Percentiles rank a stretch among this genome's conserved stretches.
These are phyloP conservation scores for Brachypodius melanocephalos DNA, from an alignment of 2,113 vertebrate genomes.

Conservation along the genomic window DNA sequence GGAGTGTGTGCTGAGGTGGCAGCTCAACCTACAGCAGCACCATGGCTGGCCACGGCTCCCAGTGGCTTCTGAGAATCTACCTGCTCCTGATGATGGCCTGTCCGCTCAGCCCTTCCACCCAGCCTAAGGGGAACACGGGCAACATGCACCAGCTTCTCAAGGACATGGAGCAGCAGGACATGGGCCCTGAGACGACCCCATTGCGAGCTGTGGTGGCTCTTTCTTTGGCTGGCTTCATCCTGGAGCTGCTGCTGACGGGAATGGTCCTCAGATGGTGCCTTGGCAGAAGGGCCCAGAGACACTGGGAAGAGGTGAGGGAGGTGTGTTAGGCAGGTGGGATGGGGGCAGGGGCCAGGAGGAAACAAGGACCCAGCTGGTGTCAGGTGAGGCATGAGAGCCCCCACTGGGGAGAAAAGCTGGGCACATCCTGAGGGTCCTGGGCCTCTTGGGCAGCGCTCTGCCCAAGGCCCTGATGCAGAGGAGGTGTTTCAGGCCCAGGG, in stretches of 20 bases:
- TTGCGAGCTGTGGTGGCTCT: fast-evolving
- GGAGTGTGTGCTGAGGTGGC: not conserved
- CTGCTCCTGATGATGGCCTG: not conserved
- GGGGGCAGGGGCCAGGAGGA: too few relatives aligned
- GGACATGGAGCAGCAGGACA: too few relatives aligned
- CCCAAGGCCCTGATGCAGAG: too few relatives aligned
- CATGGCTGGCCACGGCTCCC: not conserved
- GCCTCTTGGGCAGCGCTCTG: not conserved
- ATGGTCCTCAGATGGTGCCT: not conserved
- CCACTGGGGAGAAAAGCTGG: not conserved
- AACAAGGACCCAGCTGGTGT: not conserved
- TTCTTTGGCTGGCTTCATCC: fast-evolving
- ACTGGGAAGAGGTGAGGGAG: not conserved
- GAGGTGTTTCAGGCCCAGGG: not conserved
- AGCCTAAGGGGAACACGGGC: fast-evolving
- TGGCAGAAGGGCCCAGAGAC: not conserved
- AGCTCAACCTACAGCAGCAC: not conserved
- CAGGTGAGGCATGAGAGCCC: not conserved
- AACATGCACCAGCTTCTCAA: fast-evolving
- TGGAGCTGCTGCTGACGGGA: not conserved
- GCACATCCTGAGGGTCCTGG: too few relatives aligned
- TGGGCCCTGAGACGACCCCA: fast-evolving
- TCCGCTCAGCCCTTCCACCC: too few relatives aligned
- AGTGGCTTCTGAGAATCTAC: not conserved
- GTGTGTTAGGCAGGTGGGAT: too few relatives aligned